Conservation (phyloP, 37 sponge, comb jelly and placozoan species). For the Oscarella lobularis region DNA sequence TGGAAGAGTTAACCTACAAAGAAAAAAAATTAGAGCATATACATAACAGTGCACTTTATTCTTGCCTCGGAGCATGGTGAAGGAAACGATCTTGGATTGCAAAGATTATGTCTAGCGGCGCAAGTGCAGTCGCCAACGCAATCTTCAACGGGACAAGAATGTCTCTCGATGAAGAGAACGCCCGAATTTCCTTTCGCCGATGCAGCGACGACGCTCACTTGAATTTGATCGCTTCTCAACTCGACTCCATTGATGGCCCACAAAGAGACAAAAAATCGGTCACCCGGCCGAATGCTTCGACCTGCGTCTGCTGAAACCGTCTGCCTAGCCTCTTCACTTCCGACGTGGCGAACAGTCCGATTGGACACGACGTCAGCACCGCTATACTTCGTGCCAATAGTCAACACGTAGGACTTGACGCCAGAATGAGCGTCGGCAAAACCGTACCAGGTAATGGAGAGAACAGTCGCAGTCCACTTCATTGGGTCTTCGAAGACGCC, state of each 20-base stretch:
- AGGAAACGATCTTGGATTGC: background rate
- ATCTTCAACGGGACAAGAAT: background rate
- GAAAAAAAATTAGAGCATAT: background rate
- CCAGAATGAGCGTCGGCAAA: background rate
- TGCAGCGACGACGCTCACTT: background rate
- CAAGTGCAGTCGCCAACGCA: background rate
- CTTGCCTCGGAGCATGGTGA: background rate
- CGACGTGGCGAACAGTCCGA: background rate
- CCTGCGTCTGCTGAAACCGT: too few relatives aligned
- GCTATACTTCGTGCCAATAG: background rate
- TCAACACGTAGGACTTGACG: background rate
- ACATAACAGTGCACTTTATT: background rate
- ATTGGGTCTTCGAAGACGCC: background rate
- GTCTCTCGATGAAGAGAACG: background rate
- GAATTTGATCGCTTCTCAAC: background rate
- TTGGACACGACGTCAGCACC: background rate
- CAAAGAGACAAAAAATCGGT: background rate
- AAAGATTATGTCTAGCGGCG: background rate
- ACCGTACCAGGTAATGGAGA: background rate
- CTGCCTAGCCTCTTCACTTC: background rate
- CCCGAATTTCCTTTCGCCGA: background rate
- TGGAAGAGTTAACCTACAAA: background rate
- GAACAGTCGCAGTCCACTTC: background rate
- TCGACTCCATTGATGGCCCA: constrained; percentile 1
- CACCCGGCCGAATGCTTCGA: background rate